Percentiles rank a stretch among this genome's conserved stretches.
phyloP scores from a whole-genome alignment of 1,140 invertebrate species.

The Drosophila takahashii region DNA sequence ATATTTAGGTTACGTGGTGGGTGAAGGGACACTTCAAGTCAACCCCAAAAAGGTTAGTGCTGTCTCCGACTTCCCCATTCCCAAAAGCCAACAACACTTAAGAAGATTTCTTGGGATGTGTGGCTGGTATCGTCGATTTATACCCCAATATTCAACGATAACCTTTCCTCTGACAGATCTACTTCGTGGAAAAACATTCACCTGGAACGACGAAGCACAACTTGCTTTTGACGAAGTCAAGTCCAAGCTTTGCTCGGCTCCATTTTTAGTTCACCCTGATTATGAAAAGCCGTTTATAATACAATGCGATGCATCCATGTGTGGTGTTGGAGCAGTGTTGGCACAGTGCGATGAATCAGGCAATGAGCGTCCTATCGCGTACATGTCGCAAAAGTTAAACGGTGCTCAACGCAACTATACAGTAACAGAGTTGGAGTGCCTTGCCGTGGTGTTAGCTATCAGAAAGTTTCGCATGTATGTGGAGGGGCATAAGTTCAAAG shows the following conservation, averaged over 20 bases:
- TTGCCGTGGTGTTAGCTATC: constrained; percentile 1
- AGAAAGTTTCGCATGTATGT: constrained; percentile 28
- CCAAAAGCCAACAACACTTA: neutral
- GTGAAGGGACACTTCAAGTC: neutral
- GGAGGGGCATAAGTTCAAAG: constrained; percentile 17
- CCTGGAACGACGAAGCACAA: constrained; percentile 3
- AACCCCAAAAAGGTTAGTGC: constrained; percentile 1
- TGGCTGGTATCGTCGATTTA: constrained; percentile 8
- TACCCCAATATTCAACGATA: neutral
- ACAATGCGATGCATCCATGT: constrained; percentile 10
- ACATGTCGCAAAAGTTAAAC: constrained; percentile 14
- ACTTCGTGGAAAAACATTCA: neutral
- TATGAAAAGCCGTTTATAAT: constrained; percentile 6
- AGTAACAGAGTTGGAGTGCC: constrained; percentile 16
- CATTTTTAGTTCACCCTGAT: constrained; percentile 1
- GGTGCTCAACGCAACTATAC: constrained; percentile 18
- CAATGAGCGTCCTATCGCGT: neutral
- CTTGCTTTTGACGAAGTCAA: constrained; percentile 4
- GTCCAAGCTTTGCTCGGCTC: constrained; percentile 5
- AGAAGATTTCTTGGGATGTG: constrained; percentile 6
- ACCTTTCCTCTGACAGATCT: too few relatives aligned
- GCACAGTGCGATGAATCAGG: neutral
- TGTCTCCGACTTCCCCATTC: neutral
- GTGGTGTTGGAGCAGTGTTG: neutral
- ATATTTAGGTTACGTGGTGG: neutral